These are phyloP conservation scores for Drosophila merina DNA, from an alignment of 2,888 invertebrate genomes.

Conservation along the genomic window DNA sequence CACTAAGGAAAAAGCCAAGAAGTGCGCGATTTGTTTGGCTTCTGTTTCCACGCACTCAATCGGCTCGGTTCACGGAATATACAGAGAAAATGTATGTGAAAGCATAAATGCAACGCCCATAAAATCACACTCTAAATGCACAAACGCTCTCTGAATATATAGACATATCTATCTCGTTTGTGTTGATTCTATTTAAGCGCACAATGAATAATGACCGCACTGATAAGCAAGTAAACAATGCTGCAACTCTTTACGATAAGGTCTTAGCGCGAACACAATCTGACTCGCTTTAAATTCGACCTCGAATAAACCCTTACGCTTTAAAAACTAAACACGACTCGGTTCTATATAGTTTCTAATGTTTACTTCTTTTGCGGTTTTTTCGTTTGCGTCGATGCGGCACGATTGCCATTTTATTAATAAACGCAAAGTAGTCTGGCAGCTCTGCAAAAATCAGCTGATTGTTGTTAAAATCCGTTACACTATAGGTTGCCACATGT, in stretches of 20 bases:
- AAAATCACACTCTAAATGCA: not conserved
- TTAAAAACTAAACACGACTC: not conserved
- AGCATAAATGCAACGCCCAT: slow-evolving; percentile 15
- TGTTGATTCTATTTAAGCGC: slow-evolving; percentile 20
- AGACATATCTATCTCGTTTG: not conserved
- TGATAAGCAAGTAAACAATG: slow-evolving; percentile 35
- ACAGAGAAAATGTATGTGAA: slow-evolving; percentile 22
- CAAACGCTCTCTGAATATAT: not conserved
- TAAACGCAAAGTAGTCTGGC: slow-evolving; percentile 4
- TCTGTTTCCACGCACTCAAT: slow-evolving; percentile 19
- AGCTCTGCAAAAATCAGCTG: not conserved
- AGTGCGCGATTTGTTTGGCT: slow-evolving; percentile 35
- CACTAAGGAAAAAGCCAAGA: slow-evolving; percentile 14
- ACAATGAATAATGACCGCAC: slow-evolving; percentile 17
- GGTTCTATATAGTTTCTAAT: not conserved
- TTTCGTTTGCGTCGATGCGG: slow-evolving; percentile 10
- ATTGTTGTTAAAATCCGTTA: not conserved
- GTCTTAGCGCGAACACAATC: not conserved
- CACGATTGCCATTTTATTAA: slow-evolving; percentile 10
- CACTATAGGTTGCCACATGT: not conserved
- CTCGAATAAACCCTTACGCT: not conserved
- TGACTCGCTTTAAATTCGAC: not conserved
- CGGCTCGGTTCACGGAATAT: not conserved
- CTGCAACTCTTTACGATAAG: slow-evolving; percentile 14
- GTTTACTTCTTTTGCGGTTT: slow-evolving; percentile 18